phyloP scores from a whole-genome alignment of 2,888 invertebrate genomes.

The Microctonus aethiopoides region DNA sequence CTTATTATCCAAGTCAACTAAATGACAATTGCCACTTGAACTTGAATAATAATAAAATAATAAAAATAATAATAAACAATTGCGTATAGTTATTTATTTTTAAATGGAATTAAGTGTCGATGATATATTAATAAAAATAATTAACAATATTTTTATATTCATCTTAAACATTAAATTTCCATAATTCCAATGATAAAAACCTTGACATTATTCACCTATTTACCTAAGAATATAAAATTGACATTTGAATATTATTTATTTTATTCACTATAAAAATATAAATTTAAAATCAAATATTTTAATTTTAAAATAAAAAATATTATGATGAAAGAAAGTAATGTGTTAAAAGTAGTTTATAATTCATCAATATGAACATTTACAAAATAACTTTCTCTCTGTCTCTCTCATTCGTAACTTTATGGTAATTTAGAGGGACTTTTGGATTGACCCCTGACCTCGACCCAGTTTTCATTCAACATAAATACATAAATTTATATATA shows the following conservation, averaged over 20 bases:
- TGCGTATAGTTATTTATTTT: background rate
- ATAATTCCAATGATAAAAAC: constrained; percentile 20
- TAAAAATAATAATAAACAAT: background rate
- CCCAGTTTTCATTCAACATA: constrained; percentile 16
- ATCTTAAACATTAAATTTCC: too few relatives aligned
- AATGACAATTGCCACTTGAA: constrained; percentile 21
- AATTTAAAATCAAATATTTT: background rate
- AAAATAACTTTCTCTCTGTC: background rate
- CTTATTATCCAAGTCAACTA: constrained; percentile 15
- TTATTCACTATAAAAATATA: too few relatives aligned
- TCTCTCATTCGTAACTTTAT: background rate
- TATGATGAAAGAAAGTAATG: background rate
- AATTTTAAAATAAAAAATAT: background rate
- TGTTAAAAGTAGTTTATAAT: constrained; percentile 1
- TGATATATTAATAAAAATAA: background rate
- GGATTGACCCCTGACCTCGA: constrained; percentile 30
- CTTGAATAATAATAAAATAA: background rate
- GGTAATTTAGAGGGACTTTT: constrained; percentile 13
- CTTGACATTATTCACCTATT: constrained; percentile 32
- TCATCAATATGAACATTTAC: background rate
- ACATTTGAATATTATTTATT: too few relatives aligned
- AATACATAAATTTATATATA: background rate
- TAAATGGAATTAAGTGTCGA: background rate
- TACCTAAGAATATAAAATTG: too few relatives aligned
- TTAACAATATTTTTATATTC: too few relatives aligned